Percentiles rank a stretch among this genome's conserved stretches.
phyloP scores from a whole-genome alignment of 2,888 invertebrate species.

The Pristionchus japonicus region DNA sequence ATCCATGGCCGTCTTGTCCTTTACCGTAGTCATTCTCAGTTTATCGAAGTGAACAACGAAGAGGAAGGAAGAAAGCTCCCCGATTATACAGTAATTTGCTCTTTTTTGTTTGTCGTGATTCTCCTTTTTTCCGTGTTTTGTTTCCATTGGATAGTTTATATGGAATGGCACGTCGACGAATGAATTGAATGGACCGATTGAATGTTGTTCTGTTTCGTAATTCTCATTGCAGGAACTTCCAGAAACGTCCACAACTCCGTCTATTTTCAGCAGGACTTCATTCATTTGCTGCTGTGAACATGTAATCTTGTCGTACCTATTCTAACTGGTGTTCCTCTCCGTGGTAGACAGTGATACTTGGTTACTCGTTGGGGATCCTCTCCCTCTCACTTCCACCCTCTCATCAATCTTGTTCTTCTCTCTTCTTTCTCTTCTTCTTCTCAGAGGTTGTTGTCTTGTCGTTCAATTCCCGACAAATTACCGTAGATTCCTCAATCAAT shows the following conservation, averaged over 20 bases:
- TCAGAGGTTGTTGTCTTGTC: slow-evolving; percentile 26
- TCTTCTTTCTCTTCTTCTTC: slow-evolving; percentile 34
- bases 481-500: neutral
- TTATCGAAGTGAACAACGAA: neutral
- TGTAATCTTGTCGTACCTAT: no score
- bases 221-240: neutral
- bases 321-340: neutral
- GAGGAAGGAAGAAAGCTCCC: slow-evolving; percentile 27
- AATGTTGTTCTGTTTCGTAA: neutral
- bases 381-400: neutral
- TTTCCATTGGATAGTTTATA: neutral
- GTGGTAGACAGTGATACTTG: neutral
- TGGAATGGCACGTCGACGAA: neutral
- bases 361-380: neutral
- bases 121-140: neutral
- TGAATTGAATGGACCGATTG: neutral
- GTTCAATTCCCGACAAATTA: slow-evolving; percentile 38
- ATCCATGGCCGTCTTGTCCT: slow-evolving; percentile 10
- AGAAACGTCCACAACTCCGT: no score
- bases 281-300: neutral
- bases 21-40: slow-evolving; percentile 13
- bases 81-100: slow-evolving; percentile 38
- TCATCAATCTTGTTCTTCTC: slow-evolving; percentile 41
- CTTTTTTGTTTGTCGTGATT: neutral
- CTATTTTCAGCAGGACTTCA: neutral